These are phyloP conservation scores for Phainopepla nitens DNA, from an alignment of 2,113 vertebrate species.

Conservation along the genomic window DNA sequence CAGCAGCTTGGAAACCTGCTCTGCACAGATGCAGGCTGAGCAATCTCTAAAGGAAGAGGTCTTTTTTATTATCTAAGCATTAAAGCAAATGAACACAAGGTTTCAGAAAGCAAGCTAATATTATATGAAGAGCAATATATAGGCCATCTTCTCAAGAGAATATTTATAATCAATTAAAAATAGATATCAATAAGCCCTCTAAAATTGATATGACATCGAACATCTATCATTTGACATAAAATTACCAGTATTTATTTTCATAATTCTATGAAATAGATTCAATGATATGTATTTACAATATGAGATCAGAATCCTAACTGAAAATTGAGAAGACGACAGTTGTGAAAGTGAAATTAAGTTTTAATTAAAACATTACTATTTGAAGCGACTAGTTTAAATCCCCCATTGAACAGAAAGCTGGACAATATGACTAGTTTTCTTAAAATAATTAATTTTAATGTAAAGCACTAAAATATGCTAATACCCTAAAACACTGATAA, in stretches of 20 bases:
- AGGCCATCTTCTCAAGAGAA: not conserved
- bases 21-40: rapidly evolving
- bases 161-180: not conserved
- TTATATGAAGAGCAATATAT: not conserved
- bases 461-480: constrained; percentile 58
- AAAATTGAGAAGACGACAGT: not conserved
- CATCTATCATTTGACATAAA: not conserved
- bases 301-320: not conserved
- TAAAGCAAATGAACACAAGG: not conserved
- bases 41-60: not conserved
- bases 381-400: constrained; percentile 25
- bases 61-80: not conserved
- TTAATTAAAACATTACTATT: not conserved
- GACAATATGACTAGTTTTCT: not conserved
- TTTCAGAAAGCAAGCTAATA: not conserved
- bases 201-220: not conserved
- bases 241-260: not conserved
- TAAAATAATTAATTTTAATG: constrained; percentile 54
- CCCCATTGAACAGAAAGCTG: constrained; percentile 1
- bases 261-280: not conserved
- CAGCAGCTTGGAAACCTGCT: not conserved
- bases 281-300: not conserved
- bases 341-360: not conserved
- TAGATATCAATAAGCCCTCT: not conserved
- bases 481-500: constrained; percentile 37